These are phyloP conservation scores for Plagodis dolabraria DNA, from an alignment of 2,888 invertebrate species.

Conservation along the genomic window DNA sequence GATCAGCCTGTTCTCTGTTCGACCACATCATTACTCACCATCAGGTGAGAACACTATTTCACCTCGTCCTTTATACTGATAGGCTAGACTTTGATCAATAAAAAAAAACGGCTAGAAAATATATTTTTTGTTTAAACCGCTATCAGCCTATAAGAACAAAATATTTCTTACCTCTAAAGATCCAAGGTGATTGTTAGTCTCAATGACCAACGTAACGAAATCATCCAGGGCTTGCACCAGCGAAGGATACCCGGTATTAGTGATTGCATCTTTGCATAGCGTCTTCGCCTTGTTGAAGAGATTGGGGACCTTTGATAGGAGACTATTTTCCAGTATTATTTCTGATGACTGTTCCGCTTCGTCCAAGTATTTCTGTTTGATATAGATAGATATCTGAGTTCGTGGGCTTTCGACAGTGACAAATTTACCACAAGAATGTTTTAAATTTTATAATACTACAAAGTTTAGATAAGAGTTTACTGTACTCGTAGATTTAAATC, in stretches of 20 bases:
- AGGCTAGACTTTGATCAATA: no score
- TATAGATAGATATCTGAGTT: slow-evolving; percentile 8
- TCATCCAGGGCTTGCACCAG: slow-evolving; percentile 87
- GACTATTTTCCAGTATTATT: slow-evolving; percentile 56
- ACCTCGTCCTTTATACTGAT: no score
- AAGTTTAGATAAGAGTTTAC: background rate
- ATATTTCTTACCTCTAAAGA: slow-evolving; percentile 82
- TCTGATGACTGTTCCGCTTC: slow-evolving; percentile 60
- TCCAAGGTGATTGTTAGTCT: slow-evolving; percentile 88
- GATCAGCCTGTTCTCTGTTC: no score
- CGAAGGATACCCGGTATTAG: slow-evolving; percentile 83
- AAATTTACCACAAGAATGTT: slow-evolving; percentile 13
- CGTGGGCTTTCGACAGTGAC: background rate
- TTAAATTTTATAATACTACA: background rate
- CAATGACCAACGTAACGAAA: slow-evolving; percentile 87
- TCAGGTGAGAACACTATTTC: no score
- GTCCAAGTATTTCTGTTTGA: slow-evolving; percentile 73
- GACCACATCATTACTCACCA: no score
- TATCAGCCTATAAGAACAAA: background rate
- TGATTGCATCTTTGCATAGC: slow-evolving; percentile 87
- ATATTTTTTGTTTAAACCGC: background rate
- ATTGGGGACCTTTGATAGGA: slow-evolving; percentile 66
- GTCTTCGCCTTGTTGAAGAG: slow-evolving; percentile 86
- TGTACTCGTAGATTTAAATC: no score
- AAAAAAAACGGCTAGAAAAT: no score